Percentiles rank a stretch among this genome's conserved stretches.
These are phyloP conservation scores for Conus betulinus DNA, from an alignment of 1,140 invertebrate species.

Conservation along the genomic window DNA sequence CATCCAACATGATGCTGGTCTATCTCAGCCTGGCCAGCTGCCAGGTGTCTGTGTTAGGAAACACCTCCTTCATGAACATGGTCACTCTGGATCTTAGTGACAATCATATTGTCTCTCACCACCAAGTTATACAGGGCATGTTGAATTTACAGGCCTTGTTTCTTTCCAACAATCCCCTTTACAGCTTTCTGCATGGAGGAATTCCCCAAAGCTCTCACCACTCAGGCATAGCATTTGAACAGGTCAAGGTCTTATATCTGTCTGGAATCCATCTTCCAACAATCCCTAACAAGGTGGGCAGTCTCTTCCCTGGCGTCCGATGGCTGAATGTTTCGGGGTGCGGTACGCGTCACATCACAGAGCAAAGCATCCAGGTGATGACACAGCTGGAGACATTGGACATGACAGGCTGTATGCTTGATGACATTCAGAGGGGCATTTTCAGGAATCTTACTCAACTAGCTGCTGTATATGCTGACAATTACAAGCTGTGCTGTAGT, in stretches of 20 bases:
- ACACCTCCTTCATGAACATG: slow-evolving; percentile 12
- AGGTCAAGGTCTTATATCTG: not conserved
- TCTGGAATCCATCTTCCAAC: not conserved
- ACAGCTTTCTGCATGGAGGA: not conserved
- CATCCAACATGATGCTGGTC: no score
- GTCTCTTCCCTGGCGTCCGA: not conserved
- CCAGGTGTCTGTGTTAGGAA: no score
- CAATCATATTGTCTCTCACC: not conserved
- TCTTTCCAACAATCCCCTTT: slow-evolving; percentile 34
- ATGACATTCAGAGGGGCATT: not conserved
- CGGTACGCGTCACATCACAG: not conserved
- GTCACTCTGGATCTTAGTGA: slow-evolving; percentile 28
- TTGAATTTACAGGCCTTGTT: slow-evolving; percentile 37
- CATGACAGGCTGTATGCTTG: not conserved
- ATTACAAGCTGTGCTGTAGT: slow-evolving; percentile 49
- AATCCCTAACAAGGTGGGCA: not conserved
- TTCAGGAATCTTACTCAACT: not conserved
- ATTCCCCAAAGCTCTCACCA: not conserved
- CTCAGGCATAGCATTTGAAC: not conserved
- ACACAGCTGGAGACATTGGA: not conserved
- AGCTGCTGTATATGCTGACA: not conserved
- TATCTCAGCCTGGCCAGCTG: no score
- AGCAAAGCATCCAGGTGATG: not conserved
- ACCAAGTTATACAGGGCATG: slow-evolving; percentile 16
- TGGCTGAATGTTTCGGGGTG: not conserved